Percentiles rank a stretch among this genome's conserved stretches.
Evolutionary conservation across 2,888 invertebrate species (phyloP).

Genomic region (Leptopilina drosophilae): DNA sequence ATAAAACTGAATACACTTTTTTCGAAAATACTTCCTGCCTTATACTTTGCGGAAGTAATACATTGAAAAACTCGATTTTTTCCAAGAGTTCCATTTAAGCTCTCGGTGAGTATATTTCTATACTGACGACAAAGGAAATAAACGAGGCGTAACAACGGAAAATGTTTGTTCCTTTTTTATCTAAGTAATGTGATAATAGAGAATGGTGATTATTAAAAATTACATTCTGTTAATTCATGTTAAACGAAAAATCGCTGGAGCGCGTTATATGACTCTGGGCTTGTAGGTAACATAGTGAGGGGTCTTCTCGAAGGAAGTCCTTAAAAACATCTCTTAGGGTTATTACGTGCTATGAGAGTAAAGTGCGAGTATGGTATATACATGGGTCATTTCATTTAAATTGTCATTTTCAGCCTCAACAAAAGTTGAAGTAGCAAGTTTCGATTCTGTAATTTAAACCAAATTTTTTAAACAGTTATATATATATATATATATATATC

Average conservation of each 20-base stretch:
- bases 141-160: constrained; percentile 12
- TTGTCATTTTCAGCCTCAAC: too few relatives aligned
- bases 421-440: too few relatives aligned
- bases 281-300: constrained; percentile 22
- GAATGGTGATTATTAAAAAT: constrained; percentile 21
- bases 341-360: constrained; percentile 37
- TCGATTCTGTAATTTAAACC: too few relatives aligned
- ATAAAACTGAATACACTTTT: too few relatives aligned
- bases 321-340: constrained; percentile 23
- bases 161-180: not conserved
- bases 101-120: too few relatives aligned
- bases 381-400: too few relatives aligned
- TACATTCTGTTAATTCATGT: constrained; percentile 38
- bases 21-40: too few relatives aligned
- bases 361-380: not conserved
- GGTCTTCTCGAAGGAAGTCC: constrained; percentile 18
- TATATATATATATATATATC: too few relatives aligned
- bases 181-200: constrained; percentile 26
- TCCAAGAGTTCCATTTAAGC: too few relatives aligned
- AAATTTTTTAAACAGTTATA: too few relatives aligned
- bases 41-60: too few relatives aligned
- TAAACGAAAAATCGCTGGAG: constrained; percentile 40
- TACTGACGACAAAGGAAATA: constrained; percentile 18
- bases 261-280: constrained; percentile 34
- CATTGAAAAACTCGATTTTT: too few relatives aligned